Conservation (phyloP, 2,888 invertebrate genomes). For the Crocallis elinguaria region DNA sequence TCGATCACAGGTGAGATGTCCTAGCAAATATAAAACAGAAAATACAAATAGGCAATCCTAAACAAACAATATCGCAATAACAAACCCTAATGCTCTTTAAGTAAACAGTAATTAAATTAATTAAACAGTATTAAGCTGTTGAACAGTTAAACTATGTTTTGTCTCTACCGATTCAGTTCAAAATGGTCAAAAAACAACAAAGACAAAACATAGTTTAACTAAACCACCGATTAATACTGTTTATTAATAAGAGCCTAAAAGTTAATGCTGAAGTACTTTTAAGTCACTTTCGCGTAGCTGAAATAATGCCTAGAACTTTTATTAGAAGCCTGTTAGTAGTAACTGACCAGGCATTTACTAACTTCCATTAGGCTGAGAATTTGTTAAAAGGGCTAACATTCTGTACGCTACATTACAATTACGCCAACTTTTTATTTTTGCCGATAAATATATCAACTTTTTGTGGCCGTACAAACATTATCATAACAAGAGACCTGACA, state of each 20-base stretch:
- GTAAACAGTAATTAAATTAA: no score
- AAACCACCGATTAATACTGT: no score
- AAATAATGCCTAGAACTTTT: not conserved
- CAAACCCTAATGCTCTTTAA: not conserved
- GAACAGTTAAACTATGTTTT: no score
- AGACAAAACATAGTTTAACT: no score
- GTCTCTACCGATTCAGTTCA: no score
- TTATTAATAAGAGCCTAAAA: not conserved
- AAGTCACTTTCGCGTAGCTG: conserved; percentile 15
- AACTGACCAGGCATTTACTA: not conserved
- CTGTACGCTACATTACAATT: not conserved
- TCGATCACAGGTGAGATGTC: no score
- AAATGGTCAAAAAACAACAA: no score
- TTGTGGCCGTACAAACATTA: not conserved
- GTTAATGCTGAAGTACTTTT: not conserved
- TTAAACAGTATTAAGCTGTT: no score
- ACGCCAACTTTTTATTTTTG: not conserved
- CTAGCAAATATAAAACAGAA: no score
- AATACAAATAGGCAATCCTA: no score
- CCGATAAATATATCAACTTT: not conserved
- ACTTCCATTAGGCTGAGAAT: not conserved
- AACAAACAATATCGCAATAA: not conserved
- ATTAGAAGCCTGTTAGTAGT: no score
- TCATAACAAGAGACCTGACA: no score
- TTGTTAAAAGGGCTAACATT: not conserved